phyloP scores from a whole-genome alignment of 1,140 invertebrate species.

The Eulimnadia texana region DNA sequence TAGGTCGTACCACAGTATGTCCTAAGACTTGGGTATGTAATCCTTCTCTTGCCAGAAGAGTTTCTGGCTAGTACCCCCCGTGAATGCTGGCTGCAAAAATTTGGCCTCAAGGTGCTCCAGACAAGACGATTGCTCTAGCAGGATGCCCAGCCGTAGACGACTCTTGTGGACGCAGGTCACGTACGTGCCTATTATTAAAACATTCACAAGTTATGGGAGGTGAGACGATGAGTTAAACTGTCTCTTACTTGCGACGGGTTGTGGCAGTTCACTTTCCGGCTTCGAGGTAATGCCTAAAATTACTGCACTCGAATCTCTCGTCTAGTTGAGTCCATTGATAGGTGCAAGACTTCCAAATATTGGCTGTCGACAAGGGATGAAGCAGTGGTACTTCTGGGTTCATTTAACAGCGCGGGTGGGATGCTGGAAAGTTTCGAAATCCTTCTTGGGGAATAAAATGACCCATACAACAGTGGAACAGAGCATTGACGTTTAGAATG shows the following conservation, averaged over 20 bases:
- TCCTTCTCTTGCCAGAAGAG: not conserved
- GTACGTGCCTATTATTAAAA: not conserved
- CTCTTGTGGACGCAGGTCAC: not conserved
- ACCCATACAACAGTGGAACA: not conserved
- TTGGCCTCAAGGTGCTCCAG: not conserved
- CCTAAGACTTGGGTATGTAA: no score
- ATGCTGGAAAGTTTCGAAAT: not conserved
- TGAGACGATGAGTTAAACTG: not conserved
- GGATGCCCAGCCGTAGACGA: not conserved
- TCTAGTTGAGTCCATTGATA: not conserved
- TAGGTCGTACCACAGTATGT: not conserved
- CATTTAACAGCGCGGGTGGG: not conserved
- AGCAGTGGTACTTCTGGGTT: not conserved
- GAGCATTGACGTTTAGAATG: not conserved
- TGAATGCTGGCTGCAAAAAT: not conserved
- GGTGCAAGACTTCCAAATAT: not conserved
- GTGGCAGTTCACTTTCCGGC: no score
- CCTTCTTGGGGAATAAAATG: not conserved
- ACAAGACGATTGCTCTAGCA: not conserved
- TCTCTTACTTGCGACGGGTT: not conserved
- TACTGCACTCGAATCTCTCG: not conserved
- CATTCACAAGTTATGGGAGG: not conserved
- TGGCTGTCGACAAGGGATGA: not conserved
- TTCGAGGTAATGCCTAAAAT: not conserved
- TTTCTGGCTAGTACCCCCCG: not conserved